Evolutionary conservation across 2,113 vertebrate species (phyloP).

Genomic region (Tricholaema leucomelas): DNA sequence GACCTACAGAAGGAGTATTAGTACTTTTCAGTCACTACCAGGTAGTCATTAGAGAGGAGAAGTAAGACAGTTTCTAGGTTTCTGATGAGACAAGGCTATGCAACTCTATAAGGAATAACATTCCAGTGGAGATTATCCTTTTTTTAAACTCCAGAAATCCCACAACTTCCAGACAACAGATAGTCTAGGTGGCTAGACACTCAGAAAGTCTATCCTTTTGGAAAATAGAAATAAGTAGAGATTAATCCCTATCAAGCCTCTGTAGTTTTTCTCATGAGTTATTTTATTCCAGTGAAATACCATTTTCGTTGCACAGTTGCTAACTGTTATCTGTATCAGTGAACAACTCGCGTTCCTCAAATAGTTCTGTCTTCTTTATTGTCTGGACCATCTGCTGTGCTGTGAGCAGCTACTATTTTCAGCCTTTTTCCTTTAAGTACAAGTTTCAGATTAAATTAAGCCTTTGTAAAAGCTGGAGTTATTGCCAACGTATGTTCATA

Average conservation of each 20-base stretch:
- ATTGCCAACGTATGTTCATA: constrained; percentile 43
- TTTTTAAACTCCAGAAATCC: not conserved
- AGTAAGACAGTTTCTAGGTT: not conserved
- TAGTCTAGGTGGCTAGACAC: not conserved
- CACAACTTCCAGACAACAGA: not conserved
- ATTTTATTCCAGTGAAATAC: not conserved
- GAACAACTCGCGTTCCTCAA: constrained; percentile 45
- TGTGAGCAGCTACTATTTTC: constrained; percentile 52
- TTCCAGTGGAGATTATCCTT: not conserved
- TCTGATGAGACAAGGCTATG: not conserved
- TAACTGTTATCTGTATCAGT: not conserved
- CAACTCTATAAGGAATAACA: not conserved
- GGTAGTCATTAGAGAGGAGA: not conserved
- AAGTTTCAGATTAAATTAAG: constrained; percentile 56
- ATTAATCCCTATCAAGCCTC: not conserved
- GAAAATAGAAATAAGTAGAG: too few relatives aligned
- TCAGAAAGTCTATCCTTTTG: not conserved
- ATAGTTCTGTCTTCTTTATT: constrained; percentile 54
- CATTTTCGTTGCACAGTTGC: not conserved
- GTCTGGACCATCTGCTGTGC: constrained; percentile 57
- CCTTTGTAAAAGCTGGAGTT: constrained; percentile 56
- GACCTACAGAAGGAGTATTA: not conserved
- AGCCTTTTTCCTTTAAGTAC: constrained; percentile 38
- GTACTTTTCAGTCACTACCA: not conserved
- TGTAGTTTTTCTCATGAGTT: not conserved